These are phyloP conservation scores for Laspeyria flexula DNA, from an alignment of 2,888 invertebrate genomes.

Conservation along the genomic window DNA sequence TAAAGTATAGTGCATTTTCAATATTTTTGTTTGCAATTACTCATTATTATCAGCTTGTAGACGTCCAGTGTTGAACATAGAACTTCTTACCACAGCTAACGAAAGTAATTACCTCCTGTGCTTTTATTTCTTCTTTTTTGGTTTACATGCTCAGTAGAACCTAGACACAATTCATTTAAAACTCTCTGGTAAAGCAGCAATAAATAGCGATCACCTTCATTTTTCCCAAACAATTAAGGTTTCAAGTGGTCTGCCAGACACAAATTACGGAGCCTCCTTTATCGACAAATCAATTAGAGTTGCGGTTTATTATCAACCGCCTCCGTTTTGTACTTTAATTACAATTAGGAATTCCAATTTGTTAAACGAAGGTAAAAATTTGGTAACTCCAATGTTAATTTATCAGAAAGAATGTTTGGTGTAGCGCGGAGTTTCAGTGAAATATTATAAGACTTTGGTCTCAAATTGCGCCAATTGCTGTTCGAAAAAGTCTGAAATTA, in stretches of 20 bases:
- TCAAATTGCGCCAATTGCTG: background rate
- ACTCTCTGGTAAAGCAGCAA: background rate
- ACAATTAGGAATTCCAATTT: conserved; percentile 45
- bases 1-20: no score
- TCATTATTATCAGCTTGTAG: no score
- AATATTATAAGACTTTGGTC: background rate
- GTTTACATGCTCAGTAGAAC: no score
- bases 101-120: no score
- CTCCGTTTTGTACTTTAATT: conserved; percentile 35
- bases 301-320: conserved; percentile 25
- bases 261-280: conserved; percentile 23
- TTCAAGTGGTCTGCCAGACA: conserved; percentile 7
- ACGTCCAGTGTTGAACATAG: no score
- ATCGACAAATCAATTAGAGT: conserved; percentile 48
- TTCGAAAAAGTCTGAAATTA: background rate
- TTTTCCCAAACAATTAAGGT: conserved; percentile 6
- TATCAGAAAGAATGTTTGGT: background rate
- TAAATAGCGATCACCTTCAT: background rate
- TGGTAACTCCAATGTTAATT: conserved; percentile 2
- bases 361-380: conserved; percentile 26
- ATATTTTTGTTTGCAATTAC: no score
- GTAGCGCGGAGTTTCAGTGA: background rate
- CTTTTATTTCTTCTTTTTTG: no score
- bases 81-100: no score
- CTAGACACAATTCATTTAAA: no score